A percentile compares a stretch with the other conserved stretches of the same genome.
Conservation (phyloP, 2,113 vertebrate genomes). For the Chaetura pelagica region DNA sequence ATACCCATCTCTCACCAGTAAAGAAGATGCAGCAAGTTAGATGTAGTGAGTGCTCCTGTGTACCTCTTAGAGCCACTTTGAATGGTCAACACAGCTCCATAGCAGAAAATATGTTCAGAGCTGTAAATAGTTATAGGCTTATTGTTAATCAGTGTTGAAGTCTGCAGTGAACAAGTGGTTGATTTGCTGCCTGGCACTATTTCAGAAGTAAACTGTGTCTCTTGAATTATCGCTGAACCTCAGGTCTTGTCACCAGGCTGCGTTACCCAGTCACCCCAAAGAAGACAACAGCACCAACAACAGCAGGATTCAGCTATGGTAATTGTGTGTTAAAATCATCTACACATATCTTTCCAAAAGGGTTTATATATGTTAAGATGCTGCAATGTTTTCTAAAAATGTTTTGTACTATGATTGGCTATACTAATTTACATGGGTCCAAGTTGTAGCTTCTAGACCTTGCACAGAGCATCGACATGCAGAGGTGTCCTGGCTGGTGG, state of each 20-base stretch:
- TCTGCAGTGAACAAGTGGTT: background rate
- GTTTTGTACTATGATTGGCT: background rate
- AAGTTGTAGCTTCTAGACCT: background rate
- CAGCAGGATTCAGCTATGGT: constrained; percentile 95
- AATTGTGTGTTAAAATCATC: background rate
- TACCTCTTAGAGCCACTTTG: background rate
- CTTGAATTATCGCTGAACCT: background rate
- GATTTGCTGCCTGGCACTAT: background rate
- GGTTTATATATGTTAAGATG: background rate
- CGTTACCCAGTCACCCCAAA: constrained; percentile 88
- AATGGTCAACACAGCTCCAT: background rate
- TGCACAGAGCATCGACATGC: background rate
- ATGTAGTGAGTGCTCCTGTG: background rate
- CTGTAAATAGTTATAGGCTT: background rate
- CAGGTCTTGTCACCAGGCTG: constrained; percentile 90
- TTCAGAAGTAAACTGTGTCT: background rate
- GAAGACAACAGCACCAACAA: constrained; percentile 84
- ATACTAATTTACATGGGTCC: accelerated
- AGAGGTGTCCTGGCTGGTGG: background rate
- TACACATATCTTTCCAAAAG: background rate
- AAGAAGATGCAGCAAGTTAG: background rate
- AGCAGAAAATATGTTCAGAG: background rate
- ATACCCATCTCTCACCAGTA: background rate
- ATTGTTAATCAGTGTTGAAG: background rate
- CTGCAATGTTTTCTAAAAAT: background rate